phyloP scores from a whole-genome alignment of 2,113 vertebrate species.

The Larimichthys crocea region DNA sequence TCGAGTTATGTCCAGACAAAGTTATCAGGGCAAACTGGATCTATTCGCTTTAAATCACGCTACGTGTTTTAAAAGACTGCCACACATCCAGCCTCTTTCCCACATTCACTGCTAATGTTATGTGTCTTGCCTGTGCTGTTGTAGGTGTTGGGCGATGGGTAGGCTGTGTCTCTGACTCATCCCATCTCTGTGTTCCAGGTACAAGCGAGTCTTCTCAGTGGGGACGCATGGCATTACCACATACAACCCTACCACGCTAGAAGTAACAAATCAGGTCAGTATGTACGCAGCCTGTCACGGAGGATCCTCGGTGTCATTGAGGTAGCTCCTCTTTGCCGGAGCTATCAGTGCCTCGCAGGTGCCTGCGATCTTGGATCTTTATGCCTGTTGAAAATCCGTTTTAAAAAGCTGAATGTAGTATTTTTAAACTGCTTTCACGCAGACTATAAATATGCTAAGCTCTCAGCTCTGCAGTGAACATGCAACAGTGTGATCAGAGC shows the following conservation, averaged over 20 bases:
- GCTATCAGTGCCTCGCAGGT: constrained; percentile 9
- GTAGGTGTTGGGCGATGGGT: constrained; percentile 16
- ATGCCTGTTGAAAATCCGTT: constrained; percentile 32
- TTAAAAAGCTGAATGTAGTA: background rate
- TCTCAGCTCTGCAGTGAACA: background rate
- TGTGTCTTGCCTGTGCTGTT: constrained; percentile 3
- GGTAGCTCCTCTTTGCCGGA: background rate
- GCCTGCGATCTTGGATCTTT: background rate
- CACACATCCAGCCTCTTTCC: background rate
- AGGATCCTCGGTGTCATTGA: background rate
- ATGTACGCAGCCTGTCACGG: background rate
- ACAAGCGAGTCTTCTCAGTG: constrained; percentile 97
- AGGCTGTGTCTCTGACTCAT: constrained; percentile 55
- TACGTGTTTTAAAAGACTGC: background rate
- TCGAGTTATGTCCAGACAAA: background rate
- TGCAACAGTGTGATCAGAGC: background rate
- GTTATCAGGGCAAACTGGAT: background rate
- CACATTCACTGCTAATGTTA: constrained; percentile 3
- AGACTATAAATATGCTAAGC: background rate
- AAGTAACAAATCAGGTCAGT: constrained; percentile 99
- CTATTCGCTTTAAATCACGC: background rate
- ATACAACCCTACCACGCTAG: constrained; percentile 96
- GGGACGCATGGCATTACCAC: constrained; percentile 97
- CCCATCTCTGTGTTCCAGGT: constrained; percentile 83
- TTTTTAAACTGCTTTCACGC: constrained; percentile 2